Evolutionary conservation across 2,113 vertebrate species (phyloP), one percentile per base, ranked within the genome.

Genomic region (Lasiurus cinereus): DNA sequence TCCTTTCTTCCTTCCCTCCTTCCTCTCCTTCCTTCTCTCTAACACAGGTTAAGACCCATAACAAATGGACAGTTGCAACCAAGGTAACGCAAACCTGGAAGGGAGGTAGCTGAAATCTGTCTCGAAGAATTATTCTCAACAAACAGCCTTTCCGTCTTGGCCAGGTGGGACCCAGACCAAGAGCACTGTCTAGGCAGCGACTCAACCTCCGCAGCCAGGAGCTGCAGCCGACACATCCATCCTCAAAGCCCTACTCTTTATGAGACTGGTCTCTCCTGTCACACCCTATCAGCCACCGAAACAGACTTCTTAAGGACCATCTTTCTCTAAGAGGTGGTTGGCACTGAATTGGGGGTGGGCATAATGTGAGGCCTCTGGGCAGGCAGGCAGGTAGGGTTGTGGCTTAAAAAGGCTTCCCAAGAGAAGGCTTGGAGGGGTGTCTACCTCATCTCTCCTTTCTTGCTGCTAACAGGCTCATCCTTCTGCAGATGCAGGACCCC

Each of bases 31-130:
- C 27, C 80, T 33, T 27, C 6, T 83, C 33, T 90, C 94, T 94
- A 98, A 98, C 98, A 98, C 98, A 99, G 98, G 98, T 98, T 98
- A 98, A 98, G 98, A 98, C 98, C 98, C 98, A 98, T 96, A 98
- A 98, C 95, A 98, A 98, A 98, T 97, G 98, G 98, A 99, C 98
- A 98, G 98, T 98, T 98, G 98, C 96, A 98, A 98, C 98, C 98
- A 98, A 98, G 98, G 97, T 98, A 98, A 98, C 98, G 96, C 66
- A 3, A 98, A 98, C 98, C 97, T 94, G 46, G 98, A 98, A 98
- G 98, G 98, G 98, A 99, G 98, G 98, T 98, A 98, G 98, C 98
- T 98, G 98, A 98, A 98, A 98, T 97, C 97, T 96, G 97, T 98
- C 98, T 98, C 96, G 97, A 97, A 97, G 85, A 96, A 97, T 97